phyloP scores from a whole-genome alignment of 2,888 invertebrate species.

The Parthenolecanium corni region DNA sequence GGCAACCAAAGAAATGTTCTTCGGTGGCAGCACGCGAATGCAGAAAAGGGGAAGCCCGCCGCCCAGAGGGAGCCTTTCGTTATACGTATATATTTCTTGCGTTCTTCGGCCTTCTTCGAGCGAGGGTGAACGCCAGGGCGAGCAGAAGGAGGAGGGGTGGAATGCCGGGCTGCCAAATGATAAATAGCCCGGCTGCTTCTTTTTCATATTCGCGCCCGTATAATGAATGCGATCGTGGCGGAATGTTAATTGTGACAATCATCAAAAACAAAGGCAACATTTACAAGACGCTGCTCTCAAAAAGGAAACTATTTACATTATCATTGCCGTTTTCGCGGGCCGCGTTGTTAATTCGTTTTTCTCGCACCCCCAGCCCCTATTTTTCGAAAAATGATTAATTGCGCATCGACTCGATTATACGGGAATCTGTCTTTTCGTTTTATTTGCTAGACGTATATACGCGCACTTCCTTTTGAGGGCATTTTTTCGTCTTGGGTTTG shows the following conservation, averaged over 20 bases:
- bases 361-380: neutral
- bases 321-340: neutral
- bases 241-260: slow-evolving; percentile 13
- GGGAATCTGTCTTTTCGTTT: too few species aligned
- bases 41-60: too few species aligned
- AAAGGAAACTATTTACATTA: slow-evolving; percentile 12
- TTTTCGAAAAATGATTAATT: neutral
- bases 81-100: too few species aligned
- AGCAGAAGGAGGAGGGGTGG: neutral
- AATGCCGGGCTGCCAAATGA: slow-evolving; percentile 6
- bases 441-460: too few species aligned
- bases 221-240: slow-evolving; percentile 6
- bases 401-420: neutral
- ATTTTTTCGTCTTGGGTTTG: too few species aligned
- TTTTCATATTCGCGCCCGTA: slow-evolving; percentile 1
- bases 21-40: too few species aligned
- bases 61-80: too few species aligned
- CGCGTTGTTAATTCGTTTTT: slow-evolving; percentile 6
- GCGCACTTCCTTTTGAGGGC: too few species aligned
- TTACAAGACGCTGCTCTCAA: neutral
- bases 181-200: slow-evolving; percentile 5
- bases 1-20: too few species aligned
- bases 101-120: too few species aligned
- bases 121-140: too few species aligned
- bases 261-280: slow-evolving; percentile 13